Evolutionary conservation across 2,113 vertebrate species (phyloP).

Genomic region (Petroica traversi): DNA sequence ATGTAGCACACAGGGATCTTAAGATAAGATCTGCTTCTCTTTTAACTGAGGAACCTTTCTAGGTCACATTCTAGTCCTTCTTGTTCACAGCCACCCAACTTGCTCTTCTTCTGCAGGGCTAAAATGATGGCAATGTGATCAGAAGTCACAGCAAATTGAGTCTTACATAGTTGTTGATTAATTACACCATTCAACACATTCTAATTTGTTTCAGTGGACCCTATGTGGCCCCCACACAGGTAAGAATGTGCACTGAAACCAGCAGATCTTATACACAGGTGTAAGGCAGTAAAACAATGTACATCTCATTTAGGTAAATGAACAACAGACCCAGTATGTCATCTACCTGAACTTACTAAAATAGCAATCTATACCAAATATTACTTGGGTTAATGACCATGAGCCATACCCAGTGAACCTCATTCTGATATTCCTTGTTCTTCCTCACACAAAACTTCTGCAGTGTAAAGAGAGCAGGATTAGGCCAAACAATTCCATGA

Average conservation of each 20-base stretch:
- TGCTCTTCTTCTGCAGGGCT: background rate
- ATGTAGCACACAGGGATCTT: background rate
- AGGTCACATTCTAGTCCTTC: background rate
- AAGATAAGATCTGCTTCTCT: background rate
- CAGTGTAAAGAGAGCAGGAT: background rate
- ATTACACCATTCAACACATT: background rate
- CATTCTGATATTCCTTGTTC: background rate
- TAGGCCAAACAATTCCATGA: slow-evolving; percentile 26
- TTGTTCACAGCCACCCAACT: background rate
- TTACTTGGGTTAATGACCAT: background rate
- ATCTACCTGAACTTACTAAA: background rate
- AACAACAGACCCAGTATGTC: background rate
- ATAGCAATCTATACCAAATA: background rate
- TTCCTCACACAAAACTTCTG: background rate
- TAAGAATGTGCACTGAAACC: background rate
- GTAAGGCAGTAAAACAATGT: background rate
- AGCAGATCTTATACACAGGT: background rate
- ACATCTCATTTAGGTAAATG: background rate
- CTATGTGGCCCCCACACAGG: background rate
- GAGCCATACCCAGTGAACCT: background rate
- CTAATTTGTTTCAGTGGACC: background rate
- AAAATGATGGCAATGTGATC: background rate
- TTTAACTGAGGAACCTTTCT: background rate
- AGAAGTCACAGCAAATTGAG: background rate
- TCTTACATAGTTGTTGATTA: background rate